Base-by-base conservation (phyloP, 1,140 invertebrate species). In the Drosophila ohnishii region DNA sequence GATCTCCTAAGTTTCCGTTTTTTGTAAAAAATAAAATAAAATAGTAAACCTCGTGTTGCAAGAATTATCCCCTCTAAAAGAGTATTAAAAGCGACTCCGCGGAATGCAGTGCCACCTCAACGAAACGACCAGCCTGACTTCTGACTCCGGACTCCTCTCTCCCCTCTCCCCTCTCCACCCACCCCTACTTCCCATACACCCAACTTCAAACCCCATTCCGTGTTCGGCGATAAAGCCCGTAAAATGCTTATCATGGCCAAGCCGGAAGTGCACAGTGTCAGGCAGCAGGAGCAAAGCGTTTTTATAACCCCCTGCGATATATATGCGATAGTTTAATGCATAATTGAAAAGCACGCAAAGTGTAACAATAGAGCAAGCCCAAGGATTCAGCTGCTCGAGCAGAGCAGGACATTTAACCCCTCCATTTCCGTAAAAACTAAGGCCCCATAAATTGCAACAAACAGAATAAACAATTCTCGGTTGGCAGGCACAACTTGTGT, bases 341-440 rank as follows among this genome's bases (percentile, higher is more conserved):
- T 87, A 87, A 87, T 87, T 88, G 84, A 87, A 88, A 87, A 88
- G 77, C 84, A 87, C 84, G 84, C 80, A 88, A 80, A 74, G 84
- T 62, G 70, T 60, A 77, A 84, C 81, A 80, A 84, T 80, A 80
- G 77, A 72, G 28, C 67, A 44, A 64, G 34, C 34, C 19, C 30
- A 47, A n/a, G 14, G 37, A 28, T 44, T 25, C 40, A 64, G 62
- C 39, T 32, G 28, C 44, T 37, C 32, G 44, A 40, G 50, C 22
- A 39, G 39, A 51, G 64, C 48, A 72, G 53, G 55, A 40, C 79
- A 74, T 80, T 75, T 80, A 65, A 63, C 32, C 60, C 2, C 4
- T n/a, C 25, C 73, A 66, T 66, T 65, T 53, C 61, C 60, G 45
- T 34, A 25, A 14, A 57, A 48, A 37, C 16, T 39, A 32, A n/a